phyloP scores from a whole-genome alignment of 2,113 vertebrate genomes.

The Collichthys lucidus region DNA sequence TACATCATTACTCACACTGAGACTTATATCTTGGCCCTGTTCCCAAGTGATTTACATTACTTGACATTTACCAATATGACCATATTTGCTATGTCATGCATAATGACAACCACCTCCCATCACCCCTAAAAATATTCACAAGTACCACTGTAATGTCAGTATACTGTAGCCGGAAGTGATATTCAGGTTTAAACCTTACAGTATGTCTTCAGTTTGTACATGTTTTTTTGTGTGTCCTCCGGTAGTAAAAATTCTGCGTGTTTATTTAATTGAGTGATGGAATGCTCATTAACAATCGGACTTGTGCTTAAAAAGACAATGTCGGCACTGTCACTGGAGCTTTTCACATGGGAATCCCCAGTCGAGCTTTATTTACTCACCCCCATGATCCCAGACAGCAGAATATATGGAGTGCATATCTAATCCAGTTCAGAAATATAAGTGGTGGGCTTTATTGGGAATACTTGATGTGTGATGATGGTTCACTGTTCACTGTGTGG shows the following conservation, averaged over 20 bases:
- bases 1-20: neutral
- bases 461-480: slow-evolving; percentile 38
- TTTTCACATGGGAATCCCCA: slow-evolving; percentile 64
- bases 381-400: slow-evolving; percentile 68
- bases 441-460: slow-evolving; percentile 33
- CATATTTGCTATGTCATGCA: slow-evolving; percentile 19
- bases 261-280: slow-evolving; percentile 69
- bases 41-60: slow-evolving; percentile 43
- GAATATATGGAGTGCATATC: slow-evolving; percentile 69
- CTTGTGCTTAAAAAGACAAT: slow-evolving; percentile 65
- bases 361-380: slow-evolving; percentile 75
- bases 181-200: slow-evolving; percentile 15
- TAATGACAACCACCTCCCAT: neutral
- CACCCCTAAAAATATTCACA: neutral
- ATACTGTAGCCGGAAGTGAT: slow-evolving; percentile 25
- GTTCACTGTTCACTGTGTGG: slow-evolving; percentile 35
- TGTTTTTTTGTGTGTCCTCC: slow-evolving; percentile 1
- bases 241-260: neutral
- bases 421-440: slow-evolving; percentile 64
- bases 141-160: slow-evolving; percentile 1
- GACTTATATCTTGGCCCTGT: neutral
- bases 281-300: slow-evolving; percentile 64
- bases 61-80: slow-evolving; percentile 37
- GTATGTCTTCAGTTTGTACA: neutral
- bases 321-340: slow-evolving; percentile 61